These are phyloP conservation scores for Herminia tarsipennalis DNA, from an alignment of 2,888 invertebrate genomes.

Conservation along the genomic window DNA sequence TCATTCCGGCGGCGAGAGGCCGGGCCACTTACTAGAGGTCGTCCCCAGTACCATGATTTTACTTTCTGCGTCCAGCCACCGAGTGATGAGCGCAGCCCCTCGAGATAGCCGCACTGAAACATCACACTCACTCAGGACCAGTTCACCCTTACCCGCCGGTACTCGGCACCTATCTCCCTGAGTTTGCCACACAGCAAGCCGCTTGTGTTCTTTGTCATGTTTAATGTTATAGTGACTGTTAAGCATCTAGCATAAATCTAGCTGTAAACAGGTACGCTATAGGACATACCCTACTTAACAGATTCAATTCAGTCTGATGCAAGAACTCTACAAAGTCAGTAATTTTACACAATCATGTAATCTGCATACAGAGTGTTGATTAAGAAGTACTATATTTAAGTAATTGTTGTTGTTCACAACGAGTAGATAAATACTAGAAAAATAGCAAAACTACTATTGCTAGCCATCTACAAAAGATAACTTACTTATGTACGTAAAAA, in stretches of 20 bases:
- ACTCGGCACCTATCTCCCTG: conserved; percentile 40
- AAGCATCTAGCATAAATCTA: conserved; percentile 66
- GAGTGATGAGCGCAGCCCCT: conserved; percentile 97
- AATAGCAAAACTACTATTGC: conserved; percentile 51
- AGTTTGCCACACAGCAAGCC: conserved; percentile 40
- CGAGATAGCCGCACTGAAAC: conserved; percentile 96
- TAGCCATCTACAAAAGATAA: conserved; percentile 53
- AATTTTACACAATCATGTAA: conserved; percentile 27
- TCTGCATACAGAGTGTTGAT: conserved; percentile 35
- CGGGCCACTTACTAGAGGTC: conserved; percentile 96
- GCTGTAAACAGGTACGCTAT: conserved; percentile 51
- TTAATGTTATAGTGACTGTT: conserved; percentile 60
- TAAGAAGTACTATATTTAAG: conserved; percentile 35
- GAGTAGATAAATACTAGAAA: conserved; percentile 28
- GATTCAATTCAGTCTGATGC: conserved; percentile 36
- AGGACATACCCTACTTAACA: conserved; percentile 44
- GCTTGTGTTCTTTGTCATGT: conserved; percentile 61
- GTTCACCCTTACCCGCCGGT: conserved; percentile 57
- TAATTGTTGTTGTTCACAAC: conserved; percentile 24
- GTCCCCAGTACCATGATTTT: conserved; percentile 98
- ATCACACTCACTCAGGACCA: conserved; percentile 84
- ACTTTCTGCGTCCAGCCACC: conserved; percentile 98
- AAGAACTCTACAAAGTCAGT: conserved; percentile 37
- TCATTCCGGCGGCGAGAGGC: conserved; percentile 73
- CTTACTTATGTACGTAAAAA: conserved; percentile 27